These are phyloP conservation scores for Parelbella ahira DNA, from an alignment of 2,888 invertebrate species.

Conservation along the genomic window DNA sequence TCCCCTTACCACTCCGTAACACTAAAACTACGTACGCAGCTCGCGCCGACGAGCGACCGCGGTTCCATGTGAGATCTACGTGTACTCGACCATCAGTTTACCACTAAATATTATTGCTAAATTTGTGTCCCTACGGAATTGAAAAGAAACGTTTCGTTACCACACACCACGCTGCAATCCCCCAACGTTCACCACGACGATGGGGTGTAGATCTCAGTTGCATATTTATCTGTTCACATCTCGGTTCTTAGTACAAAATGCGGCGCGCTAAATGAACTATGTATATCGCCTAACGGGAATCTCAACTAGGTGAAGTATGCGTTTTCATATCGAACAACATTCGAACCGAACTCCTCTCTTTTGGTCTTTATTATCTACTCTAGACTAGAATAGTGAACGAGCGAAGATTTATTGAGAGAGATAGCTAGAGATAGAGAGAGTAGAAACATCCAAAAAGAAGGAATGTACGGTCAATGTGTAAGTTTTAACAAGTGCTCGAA, in stretches of 20 bases:
- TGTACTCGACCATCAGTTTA: no score
- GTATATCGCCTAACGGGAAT: slow-evolving; percentile 25
- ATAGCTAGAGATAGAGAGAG: slow-evolving; percentile 43
- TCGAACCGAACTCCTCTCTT: slow-evolving; percentile 61
- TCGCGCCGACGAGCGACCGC: no score
- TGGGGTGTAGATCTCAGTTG: no score
- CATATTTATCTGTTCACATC: no score
- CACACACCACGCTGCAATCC: slow-evolving; percentile 30
- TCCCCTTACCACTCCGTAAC: no score
- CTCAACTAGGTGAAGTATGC: slow-evolving; percentile 28
- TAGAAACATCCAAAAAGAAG: slow-evolving; percentile 66
- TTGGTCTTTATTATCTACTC: slow-evolving; percentile 74
- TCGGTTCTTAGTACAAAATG: slow-evolving; percentile 28
- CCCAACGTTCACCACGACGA: no score
- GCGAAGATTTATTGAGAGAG: slow-evolving; percentile 63
- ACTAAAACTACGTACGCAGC: no score
- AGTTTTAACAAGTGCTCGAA: slow-evolving; percentile 79
- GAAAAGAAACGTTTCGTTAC: slow-evolving; percentile 32
- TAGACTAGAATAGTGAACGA: slow-evolving; percentile 63
- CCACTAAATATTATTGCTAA: slow-evolving; percentile 62
- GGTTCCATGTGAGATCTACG: slow-evolving; percentile 44
- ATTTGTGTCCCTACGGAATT: slow-evolving; percentile 51
- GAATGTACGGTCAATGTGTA: slow-evolving; percentile 76
- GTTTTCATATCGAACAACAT: slow-evolving; percentile 44
- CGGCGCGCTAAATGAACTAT: slow-evolving; percentile 23